phyloP scores from a whole-genome alignment of 2,113 vertebrate genomes.

The Leuciscus idus region DNA sequence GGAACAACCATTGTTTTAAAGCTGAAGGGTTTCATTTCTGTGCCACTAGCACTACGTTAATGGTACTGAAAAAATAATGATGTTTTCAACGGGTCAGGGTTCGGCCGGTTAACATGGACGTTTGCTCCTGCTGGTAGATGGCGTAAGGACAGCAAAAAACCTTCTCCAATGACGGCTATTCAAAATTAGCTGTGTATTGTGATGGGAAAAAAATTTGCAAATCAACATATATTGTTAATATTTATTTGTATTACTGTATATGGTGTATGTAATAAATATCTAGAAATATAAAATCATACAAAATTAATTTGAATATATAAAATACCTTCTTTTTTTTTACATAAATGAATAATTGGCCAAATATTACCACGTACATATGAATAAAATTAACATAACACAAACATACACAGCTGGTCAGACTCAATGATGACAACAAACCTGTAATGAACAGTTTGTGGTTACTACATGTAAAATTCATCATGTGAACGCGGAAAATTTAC shows the following conservation, averaged over 20 bases:
- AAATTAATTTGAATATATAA: too few relatives aligned
- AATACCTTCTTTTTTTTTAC: too few relatives aligned
- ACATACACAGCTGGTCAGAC: too few relatives aligned
- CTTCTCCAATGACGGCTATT: background rate
- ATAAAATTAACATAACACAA: background rate
- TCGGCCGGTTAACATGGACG: background rate
- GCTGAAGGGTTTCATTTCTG: conserved; percentile 4
- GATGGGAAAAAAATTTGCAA: background rate
- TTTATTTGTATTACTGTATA: too few relatives aligned
- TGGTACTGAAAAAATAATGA: background rate
- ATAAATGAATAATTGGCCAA: background rate
- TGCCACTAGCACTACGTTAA: background rate
- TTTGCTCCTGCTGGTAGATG: background rate
- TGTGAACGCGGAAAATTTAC: too few relatives aligned
- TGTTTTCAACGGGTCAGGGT: background rate
- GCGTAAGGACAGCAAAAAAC: background rate
- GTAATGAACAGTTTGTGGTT: too few relatives aligned
- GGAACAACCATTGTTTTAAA: conserved; percentile 35
- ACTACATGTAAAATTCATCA: too few relatives aligned
- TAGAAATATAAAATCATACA: background rate
- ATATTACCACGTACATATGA: background rate
- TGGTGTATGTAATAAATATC: background rate
- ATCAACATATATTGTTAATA: too few relatives aligned
- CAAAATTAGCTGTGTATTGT: background rate
- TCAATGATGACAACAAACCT: too few relatives aligned